Evolutionary conservation across 2,113 vertebrate species (phyloP).

Genomic region (Callocephalon fimbriatum): DNA sequence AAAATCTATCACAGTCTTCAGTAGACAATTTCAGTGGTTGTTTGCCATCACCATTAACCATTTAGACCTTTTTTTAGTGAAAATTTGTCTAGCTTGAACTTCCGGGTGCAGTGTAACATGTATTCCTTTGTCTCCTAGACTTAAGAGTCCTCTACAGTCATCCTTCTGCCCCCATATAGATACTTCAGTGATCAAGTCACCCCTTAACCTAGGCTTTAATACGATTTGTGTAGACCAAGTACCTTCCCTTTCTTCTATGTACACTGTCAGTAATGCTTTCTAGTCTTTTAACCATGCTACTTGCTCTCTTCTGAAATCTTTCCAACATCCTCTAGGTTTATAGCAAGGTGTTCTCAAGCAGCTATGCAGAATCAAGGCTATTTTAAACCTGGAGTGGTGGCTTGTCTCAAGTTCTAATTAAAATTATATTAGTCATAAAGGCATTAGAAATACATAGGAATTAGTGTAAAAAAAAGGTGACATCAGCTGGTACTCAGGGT

Average conservation of each 20-base stretch:
- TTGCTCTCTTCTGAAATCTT: neutral
- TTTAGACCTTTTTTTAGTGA: neutral
- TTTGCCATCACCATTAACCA: neutral
- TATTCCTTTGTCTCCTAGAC: neutral
- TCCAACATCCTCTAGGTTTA: neutral
- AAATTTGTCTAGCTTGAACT: neutral
- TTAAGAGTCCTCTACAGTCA: neutral
- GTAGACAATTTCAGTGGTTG: neutral
- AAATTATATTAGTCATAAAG: neutral
- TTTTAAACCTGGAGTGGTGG: neutral
- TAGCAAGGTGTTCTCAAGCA: neutral
- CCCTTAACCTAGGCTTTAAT: neutral
- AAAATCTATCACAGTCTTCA: neutral
- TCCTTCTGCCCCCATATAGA: neutral
- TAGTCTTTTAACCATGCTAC: neutral
- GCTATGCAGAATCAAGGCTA: neutral
- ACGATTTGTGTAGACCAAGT: neutral
- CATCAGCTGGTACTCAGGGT: neutral
- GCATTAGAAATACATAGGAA: neutral
- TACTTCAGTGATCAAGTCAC: neutral
- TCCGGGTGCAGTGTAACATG: neutral
- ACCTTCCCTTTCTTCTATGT: neutral
- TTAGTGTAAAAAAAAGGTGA: neutral
- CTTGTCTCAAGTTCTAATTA: neutral
- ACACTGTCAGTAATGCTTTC: neutral